phyloP scores from a whole-genome alignment of 2,113 vertebrate genomes.

The Tor tambroides region DNA sequence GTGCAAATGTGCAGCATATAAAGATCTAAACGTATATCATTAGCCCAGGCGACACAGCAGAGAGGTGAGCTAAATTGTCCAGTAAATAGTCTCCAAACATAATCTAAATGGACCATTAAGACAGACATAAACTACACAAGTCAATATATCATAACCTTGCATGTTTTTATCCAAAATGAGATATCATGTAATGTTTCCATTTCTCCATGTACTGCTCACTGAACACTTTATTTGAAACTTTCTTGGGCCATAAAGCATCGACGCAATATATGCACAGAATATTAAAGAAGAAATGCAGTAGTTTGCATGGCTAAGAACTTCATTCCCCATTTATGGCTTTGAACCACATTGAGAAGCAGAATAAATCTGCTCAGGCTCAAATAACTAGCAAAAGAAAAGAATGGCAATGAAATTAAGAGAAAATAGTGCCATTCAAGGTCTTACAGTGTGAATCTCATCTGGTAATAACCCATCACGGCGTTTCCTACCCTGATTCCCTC shows the following conservation, averaged over 20 bases:
- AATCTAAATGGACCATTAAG: conserved; percentile 60
- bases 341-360: neutral
- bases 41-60: conserved; percentile 46
- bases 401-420: conserved; percentile 37
- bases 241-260: conserved; percentile 54
- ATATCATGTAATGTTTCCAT: conserved; percentile 3
- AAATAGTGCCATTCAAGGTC: conserved; percentile 38
- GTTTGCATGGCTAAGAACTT: conserved; percentile 1
- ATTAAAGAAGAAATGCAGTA: conserved; percentile 35
- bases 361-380: neutral
- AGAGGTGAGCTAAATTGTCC: conserved; percentile 55
- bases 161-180: conserved; percentile 27
- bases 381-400: conserved; percentile 5
- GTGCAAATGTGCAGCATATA: conserved; percentile 49
- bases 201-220: conserved; percentile 5
- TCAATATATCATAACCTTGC: conserved; percentile 14
- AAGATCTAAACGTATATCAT: conserved; percentile 53
- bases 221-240: conserved; percentile 9
- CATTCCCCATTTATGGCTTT: neutral
- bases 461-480: conserved; percentile 51
- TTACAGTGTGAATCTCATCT: conserved; percentile 34
- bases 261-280: conserved; percentile 53
- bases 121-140: neutral
- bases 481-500: conserved; percentile 28
- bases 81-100: conserved; percentile 57